Base-by-base conservation (phyloP, 2,113 vertebrate species). In the Scomber colias region DNA sequence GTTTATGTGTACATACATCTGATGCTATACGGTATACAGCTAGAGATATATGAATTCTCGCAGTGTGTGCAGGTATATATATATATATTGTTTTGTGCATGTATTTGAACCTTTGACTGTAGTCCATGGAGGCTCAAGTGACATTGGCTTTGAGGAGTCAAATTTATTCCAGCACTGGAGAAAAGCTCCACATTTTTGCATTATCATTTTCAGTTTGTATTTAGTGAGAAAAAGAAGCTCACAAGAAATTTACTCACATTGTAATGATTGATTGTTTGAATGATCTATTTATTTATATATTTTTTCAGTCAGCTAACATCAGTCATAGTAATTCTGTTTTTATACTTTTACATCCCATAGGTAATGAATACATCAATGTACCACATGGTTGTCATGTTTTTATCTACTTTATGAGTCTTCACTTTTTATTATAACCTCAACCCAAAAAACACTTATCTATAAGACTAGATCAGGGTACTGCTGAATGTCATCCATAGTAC, bases 71-170 rank as follows among this genome's bases (percentile, higher is more conserved):
- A 21, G 21, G 21, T 1, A 21, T 21, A 21, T 21, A 21, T 21
- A 21, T 21, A 21, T 68, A n/a, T 30, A 3, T 64, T 15, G 30
- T 7, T 63, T 24, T 65, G 27, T 65, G 50, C 68, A 21, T 71
- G 57, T 63, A 16, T 74, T 17, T 57, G 35, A 57, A 55, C 31
- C 15, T 35, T 1, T 73, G 63, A 55, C 24, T 69, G 40, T 11
- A 13, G 17, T 30, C 61, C 61, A 62, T 31, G 53, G 16, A 61
- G 8, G 4, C 48, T 80, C 12, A 46, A 30, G 48, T 54, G 24
- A 69, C 50, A 51, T 72, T 27, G 46, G 10, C 60, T 71, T 65
- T 72, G 68, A 57, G 40, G 56, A 63, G 56, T 62, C 4, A 45
- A 63, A 70, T 7, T 44, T 50, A 56, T 69, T 75, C 13, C 56